Evolutionary conservation across 2,888 invertebrate genomes (phyloP), one percentile per base, ranked within the genome.

Genomic region (Phoenoteleia sp.): DNA sequence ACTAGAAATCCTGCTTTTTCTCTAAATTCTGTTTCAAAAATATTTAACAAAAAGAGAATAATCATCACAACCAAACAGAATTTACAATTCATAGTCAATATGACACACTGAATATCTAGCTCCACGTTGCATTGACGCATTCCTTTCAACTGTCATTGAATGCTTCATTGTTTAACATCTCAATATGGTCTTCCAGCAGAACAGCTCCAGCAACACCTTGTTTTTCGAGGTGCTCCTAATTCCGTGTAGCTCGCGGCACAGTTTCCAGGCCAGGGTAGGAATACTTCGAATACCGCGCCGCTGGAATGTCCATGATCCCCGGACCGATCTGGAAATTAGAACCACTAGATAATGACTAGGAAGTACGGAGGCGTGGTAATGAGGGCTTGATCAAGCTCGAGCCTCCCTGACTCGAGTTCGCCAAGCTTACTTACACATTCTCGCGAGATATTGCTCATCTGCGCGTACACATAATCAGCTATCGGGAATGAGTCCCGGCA

Each of bases 341-440:
- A 91, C 89, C 90, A 91, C 89, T 90, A 89, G 88, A 90, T 91
- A 91, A 92, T 91, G 90, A 92, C 90, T 91, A 91, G 91, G 91
- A 91, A 91, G 90, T 91, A 87, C 49, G 87, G 86, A 88, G 91
- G 92, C 91, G 92, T 91, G 91, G 92, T 92, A 90, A 92, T 91
- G 91, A 92, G 90, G 88, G 89, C 88, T 87, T 86, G 87, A 86
- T 87, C 85, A 85, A 45, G 69, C 36, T 49, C 60, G 60, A 23
- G 2, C 58, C 21, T 45, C 49, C 60, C 62, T 11, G 62, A 42
- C 64, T 21, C 9, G 29, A 52, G 21, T 13, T 67, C 82, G 66
- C 64, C 45, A 39, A 49, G 60, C 86, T 82, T 84, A 75, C 74
- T 84, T 74, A 58, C 64, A 52, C 47, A 54, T 45, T 52, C 39